These are phyloP conservation scores for Cerastis leucographa DNA, from an alignment of 2,888 invertebrate species.

Conservation along the genomic window DNA sequence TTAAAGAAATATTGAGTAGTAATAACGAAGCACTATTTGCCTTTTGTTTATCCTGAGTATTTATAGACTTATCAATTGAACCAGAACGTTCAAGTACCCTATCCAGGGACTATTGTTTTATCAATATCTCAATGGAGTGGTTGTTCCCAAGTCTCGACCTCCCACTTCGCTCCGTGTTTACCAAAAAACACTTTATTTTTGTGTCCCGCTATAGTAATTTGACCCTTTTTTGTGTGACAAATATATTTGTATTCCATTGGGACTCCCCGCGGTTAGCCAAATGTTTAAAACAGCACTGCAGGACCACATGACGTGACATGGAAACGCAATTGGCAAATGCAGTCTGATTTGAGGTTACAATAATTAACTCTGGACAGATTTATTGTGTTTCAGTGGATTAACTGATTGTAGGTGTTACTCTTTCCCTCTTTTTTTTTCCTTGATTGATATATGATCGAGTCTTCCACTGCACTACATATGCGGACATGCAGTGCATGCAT, in stretches of 20 bases:
- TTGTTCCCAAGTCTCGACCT: conserved; percentile 30
- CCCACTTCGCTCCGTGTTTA: conserved; percentile 44
- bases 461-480: conserved; percentile 40
- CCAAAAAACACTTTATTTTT: conserved; percentile 20
- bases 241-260: conserved; percentile 37
- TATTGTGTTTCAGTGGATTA: conserved; percentile 42
- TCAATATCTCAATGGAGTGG: conserved; percentile 23
- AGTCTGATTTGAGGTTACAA: conserved; percentile 64
- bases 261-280: conserved; percentile 68
- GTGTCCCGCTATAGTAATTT: conserved; percentile 28
- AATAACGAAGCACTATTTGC: conserved; percentile 6
- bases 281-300: conserved; percentile 70
- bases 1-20: not conserved
- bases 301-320: conserved; percentile 65
- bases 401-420: conserved; percentile 27
- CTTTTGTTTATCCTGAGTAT: conserved; percentile 22
- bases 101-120: conserved; percentile 25
- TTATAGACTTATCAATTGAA: conserved; percentile 24
- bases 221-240: conserved; percentile 44
- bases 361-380: conserved; percentile 58
- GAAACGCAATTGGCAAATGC: conserved; percentile 73
- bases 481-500: conserved; percentile 52
- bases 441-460: conserved; percentile 55
- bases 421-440: conserved; percentile 37
- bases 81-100: conserved; percentile 20